Conservation (phyloP, 2,888 invertebrate genomes). For the Calliopum simillimum region DNA sequence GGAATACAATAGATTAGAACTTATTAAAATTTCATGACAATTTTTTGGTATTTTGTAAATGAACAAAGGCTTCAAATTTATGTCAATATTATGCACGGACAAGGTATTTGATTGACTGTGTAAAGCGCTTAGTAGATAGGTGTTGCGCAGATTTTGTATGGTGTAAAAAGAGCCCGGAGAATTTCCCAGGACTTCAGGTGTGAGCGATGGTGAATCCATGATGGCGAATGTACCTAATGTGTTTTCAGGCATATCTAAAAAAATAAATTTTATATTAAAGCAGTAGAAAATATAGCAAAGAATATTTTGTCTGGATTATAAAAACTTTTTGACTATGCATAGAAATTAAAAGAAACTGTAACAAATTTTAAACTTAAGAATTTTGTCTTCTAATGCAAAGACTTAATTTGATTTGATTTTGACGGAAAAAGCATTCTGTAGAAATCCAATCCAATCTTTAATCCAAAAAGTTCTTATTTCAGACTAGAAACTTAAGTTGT, state of each 20-base stretch:
- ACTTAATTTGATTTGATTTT: too few relatives aligned
- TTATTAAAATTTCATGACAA: constrained; percentile 73
- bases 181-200: constrained; percentile 65
- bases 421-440: too few relatives aligned
- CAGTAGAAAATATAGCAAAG: too few relatives aligned
- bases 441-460: too few relatives aligned
- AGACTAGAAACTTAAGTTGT: too few relatives aligned
- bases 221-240: constrained; percentile 62
- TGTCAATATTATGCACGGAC: constrained; percentile 75
- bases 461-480: too few relatives aligned
- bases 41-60: constrained; percentile 77
- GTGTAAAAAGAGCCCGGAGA: constrained; percentile 64
- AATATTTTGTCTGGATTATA: too few relatives aligned
- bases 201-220: constrained; percentile 64
- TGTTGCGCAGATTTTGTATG: constrained; percentile 64
- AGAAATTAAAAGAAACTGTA: neutral
- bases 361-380: neutral
- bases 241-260: constrained; percentile 62
- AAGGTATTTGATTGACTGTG: constrained; percentile 64
- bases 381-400: too few relatives aligned
- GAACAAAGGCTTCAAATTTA: constrained; percentile 75
- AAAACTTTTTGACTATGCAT: too few relatives aligned
- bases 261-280: neutral
- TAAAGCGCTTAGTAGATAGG: constrained; percentile 65
- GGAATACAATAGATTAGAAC: constrained; percentile 77